Percentiles rank a stretch among this genome's conserved stretches.
Conservation (phyloP, 2,797 vertebrate species). For the Phyllotis vaccarum region DNA sequence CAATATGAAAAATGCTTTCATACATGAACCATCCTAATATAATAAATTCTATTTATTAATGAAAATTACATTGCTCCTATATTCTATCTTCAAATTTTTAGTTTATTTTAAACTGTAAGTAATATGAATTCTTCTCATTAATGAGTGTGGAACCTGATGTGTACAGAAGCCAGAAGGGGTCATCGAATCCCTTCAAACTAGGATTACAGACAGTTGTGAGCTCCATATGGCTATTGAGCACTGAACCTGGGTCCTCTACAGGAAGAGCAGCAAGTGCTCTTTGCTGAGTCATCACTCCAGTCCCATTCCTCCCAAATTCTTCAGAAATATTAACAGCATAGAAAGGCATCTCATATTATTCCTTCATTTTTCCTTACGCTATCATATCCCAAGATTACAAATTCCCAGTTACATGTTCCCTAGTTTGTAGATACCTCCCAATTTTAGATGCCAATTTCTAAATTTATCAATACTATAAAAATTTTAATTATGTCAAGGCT, state of each 20-base stretch:
- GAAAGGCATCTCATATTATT: constrained; percentile 61
- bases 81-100: constrained; percentile 46
- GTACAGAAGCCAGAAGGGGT: not conserved
- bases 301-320: constrained; percentile 56
- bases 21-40: constrained; percentile 48
- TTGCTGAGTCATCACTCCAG: not conserved
- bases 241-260: not conserved
- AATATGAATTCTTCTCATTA: constrained; percentile 14
- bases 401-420: constrained; percentile 40
- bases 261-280: not conserved
- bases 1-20: constrained; percentile 53
- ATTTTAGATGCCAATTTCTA: constrained; percentile 77
- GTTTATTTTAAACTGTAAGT: constrained; percentile 69
- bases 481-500: constrained; percentile 76
- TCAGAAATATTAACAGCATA: constrained; percentile 64
- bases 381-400: constrained; percentile 55
- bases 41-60: constrained; percentile 61
- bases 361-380: constrained; percentile 49
- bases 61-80: constrained; percentile 51
- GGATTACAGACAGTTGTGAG: not conserved
- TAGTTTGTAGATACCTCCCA: constrained; percentile 69
- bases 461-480: constrained; percentile 75
- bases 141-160: not conserved
- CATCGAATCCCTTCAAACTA: not conserved
- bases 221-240: not conserved